Base-by-base conservation (phyloP, 23 tunicate genomes). In the Halocynthia aurantium region DNA sequence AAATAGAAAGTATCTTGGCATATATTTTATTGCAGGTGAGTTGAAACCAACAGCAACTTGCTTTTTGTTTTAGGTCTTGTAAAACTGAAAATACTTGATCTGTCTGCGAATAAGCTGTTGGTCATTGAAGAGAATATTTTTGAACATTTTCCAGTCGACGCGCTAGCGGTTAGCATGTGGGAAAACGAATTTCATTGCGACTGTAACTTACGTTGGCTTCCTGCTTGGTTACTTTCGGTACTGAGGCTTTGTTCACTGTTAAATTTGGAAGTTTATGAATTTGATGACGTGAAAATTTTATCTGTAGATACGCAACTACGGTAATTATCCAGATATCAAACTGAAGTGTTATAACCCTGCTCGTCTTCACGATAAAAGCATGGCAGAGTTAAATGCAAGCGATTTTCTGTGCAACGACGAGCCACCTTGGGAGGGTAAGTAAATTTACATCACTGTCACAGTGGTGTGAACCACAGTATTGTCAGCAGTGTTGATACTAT, bases 151-250 rank as follows among this genome's bases (percentile, higher is more conserved):
- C 75, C 83, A 52, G 53, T 22, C 40, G 71, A 79, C 6, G 83
- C 53, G 5, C 62, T 79, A 52, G 68, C 83, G 1, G 83, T 79
- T 12, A 74, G 68, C 67, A 44, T 79, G 49, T 79, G 83, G 83
- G 83, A 79, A 44, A 79, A 79, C 68, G 74, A 73, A 8, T 18
- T 79, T 17, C 67, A 51, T 17, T 79, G 83, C 62, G 52, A 52
- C 49, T 67, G 75, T 52, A 67, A 52, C 5, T 11, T 79, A 13
- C 11, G 10, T 8, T 79, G 83, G 83, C 40, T 79, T 40, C 19
- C 20, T 20, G 7, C 8, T 10, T 79, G 83, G 83, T 52, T 67
- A 9, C 53, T 53, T 7, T 52, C 17, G 8, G 83, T 79, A 15
- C 1, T 60, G n/a, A 60, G n/a, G 4, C 17, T 1, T 31, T 31